A percentile compares a stretch with the other conserved stretches of the same genome.
phyloP scores from a whole-genome alignment of 2,888 invertebrate genomes.

The Octonoba sinensis region DNA sequence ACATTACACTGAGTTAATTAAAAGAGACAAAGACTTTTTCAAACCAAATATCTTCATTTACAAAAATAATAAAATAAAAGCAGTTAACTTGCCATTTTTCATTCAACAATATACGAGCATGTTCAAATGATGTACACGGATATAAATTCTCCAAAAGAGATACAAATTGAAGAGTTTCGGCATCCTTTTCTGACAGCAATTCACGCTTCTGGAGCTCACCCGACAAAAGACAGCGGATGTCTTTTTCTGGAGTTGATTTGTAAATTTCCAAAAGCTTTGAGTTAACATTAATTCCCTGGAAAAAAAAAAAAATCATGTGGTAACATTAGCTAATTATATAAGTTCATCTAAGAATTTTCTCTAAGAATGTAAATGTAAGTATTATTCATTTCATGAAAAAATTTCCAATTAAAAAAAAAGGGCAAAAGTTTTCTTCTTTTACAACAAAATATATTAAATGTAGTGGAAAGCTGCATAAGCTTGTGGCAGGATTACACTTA shows the following conservation, averaged over 20 bases:
- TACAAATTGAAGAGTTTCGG: constrained; percentile 21
- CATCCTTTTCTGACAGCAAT: constrained; percentile 12
- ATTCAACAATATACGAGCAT: constrained; percentile 35
- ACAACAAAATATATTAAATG: too few relatives aligned
- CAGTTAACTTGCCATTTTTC: constrained; percentile 33
- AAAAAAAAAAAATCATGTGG: constrained; percentile 9
- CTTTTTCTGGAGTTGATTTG: constrained; percentile 47
- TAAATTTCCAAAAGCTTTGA: constrained; percentile 36
- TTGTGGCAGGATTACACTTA: too few relatives aligned
- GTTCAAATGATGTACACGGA: constrained; percentile 58
- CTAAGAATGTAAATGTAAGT: too few relatives aligned
- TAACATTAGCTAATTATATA: not conserved
- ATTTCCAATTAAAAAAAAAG: too few relatives aligned
- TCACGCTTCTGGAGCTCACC: constrained; percentile 24
- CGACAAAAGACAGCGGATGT: constrained; percentile 27
- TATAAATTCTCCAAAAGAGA: constrained; percentile 47
- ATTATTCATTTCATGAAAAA: too few relatives aligned
- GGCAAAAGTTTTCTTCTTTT: too few relatives aligned
- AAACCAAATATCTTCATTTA: too few relatives aligned
- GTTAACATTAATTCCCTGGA: constrained; percentile 45
- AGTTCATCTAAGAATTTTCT: not conserved
- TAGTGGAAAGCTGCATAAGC: too few relatives aligned
- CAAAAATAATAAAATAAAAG: too few relatives aligned
- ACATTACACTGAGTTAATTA: too few relatives aligned
- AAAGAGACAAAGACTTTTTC: too few relatives aligned